These are phyloP conservation scores for Calidris pugnax DNA, from an alignment of 2,113 vertebrate species.

Conservation along the genomic window DNA sequence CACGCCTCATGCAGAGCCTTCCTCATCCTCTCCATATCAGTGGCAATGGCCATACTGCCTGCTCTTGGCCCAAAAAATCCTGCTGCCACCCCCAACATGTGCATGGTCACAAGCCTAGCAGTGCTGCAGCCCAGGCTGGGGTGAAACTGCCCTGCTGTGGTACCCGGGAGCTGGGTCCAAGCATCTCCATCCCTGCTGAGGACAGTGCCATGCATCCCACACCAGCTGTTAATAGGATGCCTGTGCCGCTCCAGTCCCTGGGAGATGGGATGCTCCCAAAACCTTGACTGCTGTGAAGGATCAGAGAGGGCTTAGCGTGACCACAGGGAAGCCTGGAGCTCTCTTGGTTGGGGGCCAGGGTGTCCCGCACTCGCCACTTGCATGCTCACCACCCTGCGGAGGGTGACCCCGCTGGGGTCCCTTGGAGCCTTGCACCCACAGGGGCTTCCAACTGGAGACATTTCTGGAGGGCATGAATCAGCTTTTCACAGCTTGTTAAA, in stretches of 20 bases:
- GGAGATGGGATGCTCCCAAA: neutral
- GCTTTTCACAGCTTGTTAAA: conserved; percentile 83
- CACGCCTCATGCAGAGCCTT: rapidly evolving
- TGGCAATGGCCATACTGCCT: rapidly evolving
- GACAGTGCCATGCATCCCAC: neutral
- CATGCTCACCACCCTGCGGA: rapidly evolving
- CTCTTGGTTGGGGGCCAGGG: neutral
- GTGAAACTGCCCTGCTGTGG: neutral
- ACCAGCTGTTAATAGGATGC: neutral
- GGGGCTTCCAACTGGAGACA: conserved; percentile 64
- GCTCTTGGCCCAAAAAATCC: neutral
- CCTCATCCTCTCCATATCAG: neutral
- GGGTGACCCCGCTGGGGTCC: neutral
- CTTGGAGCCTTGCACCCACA: conserved; percentile 11
- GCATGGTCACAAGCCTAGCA: neutral
- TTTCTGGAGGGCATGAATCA: conserved; percentile 80
- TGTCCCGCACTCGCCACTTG: neutral
- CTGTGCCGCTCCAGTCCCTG: neutral
- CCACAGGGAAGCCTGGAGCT: neutral
- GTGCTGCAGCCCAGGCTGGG: rapidly evolving
- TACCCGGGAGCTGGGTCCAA: rapidly evolving
- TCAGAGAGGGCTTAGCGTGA: rapidly evolving
- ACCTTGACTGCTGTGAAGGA: neutral
- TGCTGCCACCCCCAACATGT: rapidly evolving
- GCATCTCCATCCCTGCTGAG: rapidly evolving